Evolutionary conservation across 2,797 vertebrate genomes (phyloP).

Genomic region (Danio choprae): DNA sequence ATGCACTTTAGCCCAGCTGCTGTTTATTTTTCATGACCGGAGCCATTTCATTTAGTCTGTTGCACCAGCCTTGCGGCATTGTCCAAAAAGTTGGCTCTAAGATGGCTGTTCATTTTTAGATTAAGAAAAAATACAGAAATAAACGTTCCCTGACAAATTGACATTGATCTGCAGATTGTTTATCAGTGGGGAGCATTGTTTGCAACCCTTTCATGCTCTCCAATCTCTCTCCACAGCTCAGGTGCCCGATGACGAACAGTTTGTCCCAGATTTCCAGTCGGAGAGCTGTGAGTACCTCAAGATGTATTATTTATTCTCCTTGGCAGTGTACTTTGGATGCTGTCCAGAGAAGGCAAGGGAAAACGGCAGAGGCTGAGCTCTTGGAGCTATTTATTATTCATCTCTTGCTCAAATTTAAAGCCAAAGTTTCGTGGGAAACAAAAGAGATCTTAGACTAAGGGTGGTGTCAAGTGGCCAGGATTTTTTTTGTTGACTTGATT

Average conservation of each 20-base stretch:
- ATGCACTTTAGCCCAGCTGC: conserved; percentile 5
- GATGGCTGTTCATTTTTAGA: background rate
- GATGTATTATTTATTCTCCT: conserved; percentile 58
- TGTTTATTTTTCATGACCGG: conserved; percentile 17
- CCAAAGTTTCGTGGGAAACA: conserved; percentile 35
- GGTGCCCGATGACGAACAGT: conserved; percentile 95
- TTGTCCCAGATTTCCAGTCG: conserved; percentile 96
- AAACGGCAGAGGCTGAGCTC: conserved; percentile 24
- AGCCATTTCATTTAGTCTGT: conserved; percentile 8
- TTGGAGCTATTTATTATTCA: conserved; percentile 57
- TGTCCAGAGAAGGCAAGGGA: conserved; percentile 46
- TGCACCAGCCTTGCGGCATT: conserved; percentile 22
- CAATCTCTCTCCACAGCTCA: conserved; percentile 79
- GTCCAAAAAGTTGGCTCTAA: conserved; percentile 1
- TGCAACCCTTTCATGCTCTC: conserved; percentile 32
- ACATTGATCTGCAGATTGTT: conserved; percentile 4
- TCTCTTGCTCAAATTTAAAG: conserved; percentile 41
- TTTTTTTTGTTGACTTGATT: conserved; percentile 49
- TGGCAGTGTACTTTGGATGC: conserved; percentile 52
- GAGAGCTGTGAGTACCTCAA: conserved; percentile 89
- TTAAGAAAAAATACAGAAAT: background rate
- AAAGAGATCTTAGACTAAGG: conserved; percentile 28
- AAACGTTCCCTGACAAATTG: conserved; percentile 18
- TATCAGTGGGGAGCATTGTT: conserved; percentile 8
- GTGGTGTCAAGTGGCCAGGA: conserved; percentile 7